A percentile compares a stretch with the other conserved stretches of the same genome.
Conservation (phyloP, 1,140 invertebrate species). For the Aradophagus sp. region DNA sequence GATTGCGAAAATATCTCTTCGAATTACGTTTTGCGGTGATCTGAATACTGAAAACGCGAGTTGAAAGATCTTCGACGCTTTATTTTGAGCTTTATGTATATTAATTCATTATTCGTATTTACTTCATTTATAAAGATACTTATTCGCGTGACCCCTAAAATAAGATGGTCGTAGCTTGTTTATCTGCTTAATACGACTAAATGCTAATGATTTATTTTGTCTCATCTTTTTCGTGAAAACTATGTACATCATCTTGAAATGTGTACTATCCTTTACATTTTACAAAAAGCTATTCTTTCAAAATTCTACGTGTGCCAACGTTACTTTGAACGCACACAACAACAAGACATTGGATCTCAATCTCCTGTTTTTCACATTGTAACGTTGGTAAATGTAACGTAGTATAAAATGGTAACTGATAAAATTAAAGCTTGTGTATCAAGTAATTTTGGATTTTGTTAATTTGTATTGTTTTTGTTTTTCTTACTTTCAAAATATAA, state of each 20-base stretch:
- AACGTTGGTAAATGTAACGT: slow-evolving; percentile 1
- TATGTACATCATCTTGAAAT: slow-evolving; percentile 43
- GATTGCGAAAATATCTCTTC: slow-evolving; percentile 52
- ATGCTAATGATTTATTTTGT: slow-evolving; percentile 33
- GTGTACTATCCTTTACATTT: slow-evolving; percentile 41
- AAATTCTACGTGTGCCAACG: slow-evolving; percentile 5
- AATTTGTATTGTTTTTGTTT: too few species aligned
- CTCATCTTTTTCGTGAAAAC: slow-evolving; percentile 22
- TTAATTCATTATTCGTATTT: slow-evolving; percentile 17
- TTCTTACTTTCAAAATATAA: too few species aligned
- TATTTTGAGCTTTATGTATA: slow-evolving; percentile 47
- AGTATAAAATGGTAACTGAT: too few species aligned
- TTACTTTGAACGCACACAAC: not conserved
- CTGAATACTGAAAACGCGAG: slow-evolving; percentile 25
- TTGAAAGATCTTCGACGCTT: slow-evolving; percentile 20
- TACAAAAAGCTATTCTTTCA: slow-evolving; percentile 34
- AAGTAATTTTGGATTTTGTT: too few species aligned
- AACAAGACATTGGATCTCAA: slow-evolving; percentile 1
- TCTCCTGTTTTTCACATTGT: slow-evolving; percentile 6
- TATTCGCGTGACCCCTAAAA: slow-evolving; percentile 11
- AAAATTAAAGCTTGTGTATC: too few species aligned
- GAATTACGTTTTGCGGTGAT: slow-evolving; percentile 25
- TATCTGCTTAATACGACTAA: slow-evolving; percentile 17
- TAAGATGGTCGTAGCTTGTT: slow-evolving; percentile 14
- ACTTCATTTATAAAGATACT: slow-evolving; percentile 24